A percentile compares a stretch with the other conserved stretches of the same genome.
phyloP scores from a whole-genome alignment of 2,797 vertebrate species.

The Amazonetta brasiliensis region DNA sequence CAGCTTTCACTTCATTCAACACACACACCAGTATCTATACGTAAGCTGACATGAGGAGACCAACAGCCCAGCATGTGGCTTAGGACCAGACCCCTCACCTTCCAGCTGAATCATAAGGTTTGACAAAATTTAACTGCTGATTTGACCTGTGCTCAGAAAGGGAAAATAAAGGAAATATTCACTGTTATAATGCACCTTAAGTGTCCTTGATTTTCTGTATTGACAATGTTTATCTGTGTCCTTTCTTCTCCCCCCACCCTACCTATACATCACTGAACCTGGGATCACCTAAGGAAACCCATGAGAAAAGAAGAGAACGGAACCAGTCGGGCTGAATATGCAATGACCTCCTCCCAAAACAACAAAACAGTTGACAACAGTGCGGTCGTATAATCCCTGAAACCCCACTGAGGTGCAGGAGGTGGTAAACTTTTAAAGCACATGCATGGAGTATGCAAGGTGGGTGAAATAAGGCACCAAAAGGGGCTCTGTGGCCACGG shows the following conservation, averaged over 20 bases:
- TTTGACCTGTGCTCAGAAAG: constrained; percentile 3
- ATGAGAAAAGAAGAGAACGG: constrained; percentile 95
- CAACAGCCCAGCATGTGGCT: not conserved
- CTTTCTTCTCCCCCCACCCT: constrained; percentile 48
- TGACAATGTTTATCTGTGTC: constrained; percentile 46
- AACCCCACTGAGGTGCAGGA: constrained; percentile 50
- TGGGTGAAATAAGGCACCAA: constrained; percentile 75
- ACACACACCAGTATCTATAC: not conserved
- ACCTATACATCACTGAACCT: not conserved
- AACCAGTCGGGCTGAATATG: constrained; percentile 90
- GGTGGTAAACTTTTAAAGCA: constrained; percentile 69
- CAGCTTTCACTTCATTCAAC: not conserved
- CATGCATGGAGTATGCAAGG: constrained; percentile 40
- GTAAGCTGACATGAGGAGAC: not conserved
- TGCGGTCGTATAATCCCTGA: constrained; percentile 84
- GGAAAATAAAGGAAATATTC: not conserved
- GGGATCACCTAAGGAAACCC: constrained; percentile 88
- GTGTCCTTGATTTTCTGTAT: not conserved
- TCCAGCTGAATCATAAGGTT: not conserved
- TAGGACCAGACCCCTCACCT: not conserved
- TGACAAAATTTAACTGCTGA: not conserved
- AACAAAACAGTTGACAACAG: constrained; percentile 90
- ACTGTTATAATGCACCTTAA: not conserved
- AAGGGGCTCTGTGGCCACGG: constrained; percentile 76
- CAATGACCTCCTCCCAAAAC: constrained; percentile 92